These are phyloP conservation scores for Rhinichthys osculus DNA, from an alignment of 2,797 vertebrate genomes.

Conservation along the genomic window DNA sequence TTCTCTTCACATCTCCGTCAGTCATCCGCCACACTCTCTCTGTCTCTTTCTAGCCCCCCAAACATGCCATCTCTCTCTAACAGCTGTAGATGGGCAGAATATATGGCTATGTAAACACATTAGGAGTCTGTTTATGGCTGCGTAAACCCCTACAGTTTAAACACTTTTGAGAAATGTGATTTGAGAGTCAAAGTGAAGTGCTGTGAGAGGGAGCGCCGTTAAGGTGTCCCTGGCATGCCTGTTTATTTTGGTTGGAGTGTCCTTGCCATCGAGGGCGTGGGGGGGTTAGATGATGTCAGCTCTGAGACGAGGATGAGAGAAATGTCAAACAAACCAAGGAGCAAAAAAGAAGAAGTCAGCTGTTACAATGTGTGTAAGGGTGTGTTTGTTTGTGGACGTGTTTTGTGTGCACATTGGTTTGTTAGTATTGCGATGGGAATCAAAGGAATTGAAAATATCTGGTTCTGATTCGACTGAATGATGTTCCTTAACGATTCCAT, in stretches of 20 bases:
- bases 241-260: slow-evolving; percentile 57
- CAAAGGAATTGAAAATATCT: slow-evolving; percentile 4
- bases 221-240: slow-evolving; percentile 50
- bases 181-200: slow-evolving; percentile 46
- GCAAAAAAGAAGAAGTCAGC: slow-evolving; percentile 39
- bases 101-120: slow-evolving; percentile 61
- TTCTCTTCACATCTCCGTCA: slow-evolving; percentile 8
- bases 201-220: slow-evolving; percentile 39
- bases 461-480: neutral
- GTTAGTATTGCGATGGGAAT: slow-evolving; percentile 18
- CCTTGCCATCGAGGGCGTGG: slow-evolving; percentile 18
- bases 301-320: slow-evolving; percentile 41
- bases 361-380: slow-evolving; percentile 23
- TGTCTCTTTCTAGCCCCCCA: neutral
- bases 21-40: slow-evolving; percentile 9
- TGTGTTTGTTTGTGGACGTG: slow-evolving; percentile 16
- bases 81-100: slow-evolving; percentile 55
- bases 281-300: slow-evolving; percentile 34
- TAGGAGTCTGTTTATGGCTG: slow-evolving; percentile 61
- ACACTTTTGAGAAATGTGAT: slow-evolving; percentile 57
- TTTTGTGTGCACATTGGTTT: neutral
- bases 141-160: slow-evolving; percentile 58
- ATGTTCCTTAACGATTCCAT: neutral
- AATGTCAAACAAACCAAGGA: slow-evolving; percentile 54
- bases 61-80: slow-evolving; percentile 41